These are phyloP conservation scores for Palaemon carinicauda DNA, from an alignment of 1,140 invertebrate genomes.

Conservation along the genomic window DNA sequence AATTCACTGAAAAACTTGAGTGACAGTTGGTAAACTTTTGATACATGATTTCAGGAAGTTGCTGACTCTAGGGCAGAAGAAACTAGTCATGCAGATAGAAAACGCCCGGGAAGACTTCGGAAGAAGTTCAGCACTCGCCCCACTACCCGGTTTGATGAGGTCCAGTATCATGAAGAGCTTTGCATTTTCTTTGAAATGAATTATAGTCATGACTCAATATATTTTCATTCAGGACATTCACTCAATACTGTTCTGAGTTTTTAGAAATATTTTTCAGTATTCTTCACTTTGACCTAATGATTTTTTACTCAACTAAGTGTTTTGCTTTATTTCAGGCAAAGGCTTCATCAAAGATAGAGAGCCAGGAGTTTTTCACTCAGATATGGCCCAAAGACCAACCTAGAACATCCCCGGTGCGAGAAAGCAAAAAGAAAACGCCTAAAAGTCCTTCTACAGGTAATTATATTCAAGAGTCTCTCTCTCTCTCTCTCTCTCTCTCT, in stretches of 20 bases:
- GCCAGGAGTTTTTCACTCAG: constrained; percentile 25
- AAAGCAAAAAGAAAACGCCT: neutral
- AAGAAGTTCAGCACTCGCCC: constrained; percentile 15
- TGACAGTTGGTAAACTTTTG: no score
- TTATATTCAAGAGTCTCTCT: no score
- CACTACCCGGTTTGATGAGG: constrained; percentile 36
- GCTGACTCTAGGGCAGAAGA: no score
- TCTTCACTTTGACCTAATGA: neutral
- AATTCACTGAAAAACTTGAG: no score
- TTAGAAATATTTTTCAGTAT: neutral
- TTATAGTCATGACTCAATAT: neutral
- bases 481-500: no score
- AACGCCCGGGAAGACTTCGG: neutral
- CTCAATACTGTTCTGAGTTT: neutral
- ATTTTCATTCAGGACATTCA: neutral
- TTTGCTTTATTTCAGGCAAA: neutral
- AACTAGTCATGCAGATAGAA: neutral
- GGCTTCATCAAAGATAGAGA: constrained; percentile 13
- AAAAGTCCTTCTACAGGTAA: no score
- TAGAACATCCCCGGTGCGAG: neutral
- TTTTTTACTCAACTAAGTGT: neutral
- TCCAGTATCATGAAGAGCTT: neutral
- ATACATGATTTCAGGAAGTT: no score
- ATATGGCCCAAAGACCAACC: constrained; percentile 18
- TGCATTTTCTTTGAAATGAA: neutral